Conservation (phyloP, 2,113 vertebrate genomes). For the Pantherophis guttatus region DNA sequence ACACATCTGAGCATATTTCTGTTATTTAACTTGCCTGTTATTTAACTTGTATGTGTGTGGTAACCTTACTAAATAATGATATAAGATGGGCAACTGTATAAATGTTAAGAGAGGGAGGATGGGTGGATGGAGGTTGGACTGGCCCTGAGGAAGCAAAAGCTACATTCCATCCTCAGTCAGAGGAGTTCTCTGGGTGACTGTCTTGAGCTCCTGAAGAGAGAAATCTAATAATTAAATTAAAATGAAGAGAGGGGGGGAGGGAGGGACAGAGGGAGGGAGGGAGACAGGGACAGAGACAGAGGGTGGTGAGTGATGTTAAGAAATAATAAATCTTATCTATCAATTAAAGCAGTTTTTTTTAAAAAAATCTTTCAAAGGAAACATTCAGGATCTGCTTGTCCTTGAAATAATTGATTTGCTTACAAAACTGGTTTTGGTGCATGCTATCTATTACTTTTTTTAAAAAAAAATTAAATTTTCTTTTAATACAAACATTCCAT, state of each 20-base stretch:
- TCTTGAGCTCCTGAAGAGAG: background rate
- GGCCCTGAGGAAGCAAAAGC: background rate
- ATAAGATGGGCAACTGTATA: background rate
- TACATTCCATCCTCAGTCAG: background rate
- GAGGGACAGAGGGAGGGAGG: too few species aligned
- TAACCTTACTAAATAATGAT: background rate
- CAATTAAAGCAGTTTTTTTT: background rate
- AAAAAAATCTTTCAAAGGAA: constrained; percentile 67
- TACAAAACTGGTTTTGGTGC: constrained; percentile 82
- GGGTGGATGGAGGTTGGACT: background rate
- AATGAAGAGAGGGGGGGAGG: background rate
- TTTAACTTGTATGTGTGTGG: background rate
- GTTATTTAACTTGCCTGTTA: background rate
- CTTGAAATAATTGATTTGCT: constrained; percentile 64
- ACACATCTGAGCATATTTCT: background rate
- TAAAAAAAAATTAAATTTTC: background rate
- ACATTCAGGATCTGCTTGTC: constrained; percentile 82
- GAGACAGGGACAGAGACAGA: too few species aligned
- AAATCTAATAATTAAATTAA: background rate
- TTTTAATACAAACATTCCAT: too few species aligned
- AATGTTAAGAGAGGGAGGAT: background rate
- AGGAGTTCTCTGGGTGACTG: background rate
- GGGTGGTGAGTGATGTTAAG: background rate
- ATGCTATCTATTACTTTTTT: constrained; percentile 87
- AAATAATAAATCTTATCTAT: background rate